Evolutionary conservation across 2,888 invertebrate species (phyloP), one percentile per base, ranked within the genome.

Genomic region (Leptopilina syphax): DNA sequence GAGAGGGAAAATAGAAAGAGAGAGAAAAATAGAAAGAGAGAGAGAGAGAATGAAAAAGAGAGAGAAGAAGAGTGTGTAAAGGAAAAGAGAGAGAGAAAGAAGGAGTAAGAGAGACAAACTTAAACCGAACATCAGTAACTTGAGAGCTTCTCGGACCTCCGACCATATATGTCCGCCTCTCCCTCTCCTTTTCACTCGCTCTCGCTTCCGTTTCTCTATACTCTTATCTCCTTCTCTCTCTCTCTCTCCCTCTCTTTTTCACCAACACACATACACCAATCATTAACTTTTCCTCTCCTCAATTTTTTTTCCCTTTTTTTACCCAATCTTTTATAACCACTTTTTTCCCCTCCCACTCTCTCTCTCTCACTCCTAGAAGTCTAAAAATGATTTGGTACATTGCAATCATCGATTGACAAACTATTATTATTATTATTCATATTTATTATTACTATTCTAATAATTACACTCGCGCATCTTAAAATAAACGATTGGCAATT

Each of bases 121-220:
- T 57, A 73, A 73, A 24, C 70, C 54, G 70, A 84, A 84, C 86
- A 87, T 89, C 88, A 84, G 92, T 91, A 91, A 91, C 89, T 88
- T 89, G 92, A 92, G 91, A 91, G 90, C 87, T 87, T 88, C 86
- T 87, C 89, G 84, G 89, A 88, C 87, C 88, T 89, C 88, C 91
- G 88, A 90, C 92, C 92, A 92, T 92, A 92, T 92, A 92, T 92
- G 92, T 91, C 91, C 91, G 90, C 89, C 88, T 86, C 83, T 81
- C 83, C 83, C 83, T 83, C 84, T 87, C 86, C 87, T 82, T 90
- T 90, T 89, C 87, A 73, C 87, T 90, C 86, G 83, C 86, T 85
- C 87, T 79, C 66, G 73, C 81, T 70, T 67, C 76, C 82, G 66
- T 77, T 80, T 65, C 79, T 81, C 83, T 80, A 78, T 54, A 44